Evolutionary conservation across 2,888 invertebrate genomes (phyloP), one percentile per base, ranked within the genome.

Genomic region (Drosophila helvetica): DNA sequence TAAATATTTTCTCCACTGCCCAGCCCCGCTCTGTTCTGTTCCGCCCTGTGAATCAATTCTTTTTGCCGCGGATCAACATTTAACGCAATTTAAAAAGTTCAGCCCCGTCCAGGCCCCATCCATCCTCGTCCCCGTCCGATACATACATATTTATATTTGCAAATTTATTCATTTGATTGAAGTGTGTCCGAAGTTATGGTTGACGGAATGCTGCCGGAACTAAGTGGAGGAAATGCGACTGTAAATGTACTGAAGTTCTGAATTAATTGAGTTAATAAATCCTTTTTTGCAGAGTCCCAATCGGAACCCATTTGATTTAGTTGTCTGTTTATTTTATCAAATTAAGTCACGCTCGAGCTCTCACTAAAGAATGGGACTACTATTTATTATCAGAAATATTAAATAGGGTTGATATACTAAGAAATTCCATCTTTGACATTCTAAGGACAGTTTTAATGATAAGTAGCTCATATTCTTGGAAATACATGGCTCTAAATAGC

Each of bases 61-160:
- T 58, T 60, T 75, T 67, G 38, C 75, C 68, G 74, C 63, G 71
- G 67, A 75, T 74, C 85, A 85, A 73, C 86, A 82, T 82, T 84
- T 87, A 79, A 78, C 83, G 77, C 83, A 82, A 84, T 84, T 87
- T 85, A 74, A 83, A 84, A 60, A 50, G 66, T 71, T 62, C 52
- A 42, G 52, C 27, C 33, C 15, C 27, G 7, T 15, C n/a, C 15
- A 18, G n/a, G 30, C 22, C 17, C 30, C 27, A 12, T 22, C 15
- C 8, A 5, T 15, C 6, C 38, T 15, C 5, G 12, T 15, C 12
- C 15, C 1, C 12, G 7, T 27, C 27, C 27, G 2, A 38, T 6
- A 38, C 38, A 38, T 6, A 38, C 38, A 38, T 78, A 54, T 71
- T 43, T 56, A 51, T 69, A 33, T 66, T 43, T 43, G 67, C 67